A percentile compares a stretch with the other conserved stretches of the same genome.
These are phyloP conservation scores for Coccyzus lansbergi DNA, from an alignment of 2,797 vertebrate species.

Conservation along the genomic window DNA sequence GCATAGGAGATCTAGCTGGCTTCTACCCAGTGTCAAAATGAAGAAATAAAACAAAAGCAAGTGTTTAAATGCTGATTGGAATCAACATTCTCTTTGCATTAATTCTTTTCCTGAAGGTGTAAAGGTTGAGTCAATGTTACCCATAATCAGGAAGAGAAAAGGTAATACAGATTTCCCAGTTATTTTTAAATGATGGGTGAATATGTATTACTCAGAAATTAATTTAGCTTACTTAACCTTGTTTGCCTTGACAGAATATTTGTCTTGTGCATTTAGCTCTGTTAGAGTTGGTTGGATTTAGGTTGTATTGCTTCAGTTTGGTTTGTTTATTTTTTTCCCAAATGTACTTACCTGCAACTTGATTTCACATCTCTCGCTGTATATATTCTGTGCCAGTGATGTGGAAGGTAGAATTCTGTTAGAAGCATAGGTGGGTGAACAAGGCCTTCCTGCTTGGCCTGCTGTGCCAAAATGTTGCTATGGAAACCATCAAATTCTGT, in stretches of 20 bases:
- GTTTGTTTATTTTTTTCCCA: neutral
- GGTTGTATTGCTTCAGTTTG: neutral
- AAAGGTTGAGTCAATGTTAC: neutral
- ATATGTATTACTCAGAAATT: neutral
- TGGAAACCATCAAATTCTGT: neutral
- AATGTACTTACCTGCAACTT: neutral
- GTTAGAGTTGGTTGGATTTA: neutral
- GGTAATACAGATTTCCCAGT: neutral
- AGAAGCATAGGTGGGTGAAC: conserved; percentile 2
- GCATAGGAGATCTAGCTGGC: neutral
- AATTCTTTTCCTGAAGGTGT: neutral
- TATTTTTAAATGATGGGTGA: neutral
- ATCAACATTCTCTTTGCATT: neutral
- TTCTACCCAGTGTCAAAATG: neutral
- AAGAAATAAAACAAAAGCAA: neutral
- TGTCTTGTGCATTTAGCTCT: neutral
- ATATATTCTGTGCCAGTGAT: neutral
- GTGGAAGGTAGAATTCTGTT: neutral
- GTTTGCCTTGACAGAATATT: neutral
- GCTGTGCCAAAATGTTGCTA: neutral
- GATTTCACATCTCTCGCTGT: neutral
- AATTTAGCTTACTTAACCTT: neutral
- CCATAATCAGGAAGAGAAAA: neutral
- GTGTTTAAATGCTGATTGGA: neutral
- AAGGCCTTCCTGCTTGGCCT: neutral